These are phyloP conservation scores for Pristionchus mayeri DNA, from an alignment of 2,888 invertebrate genomes.

Conservation along the genomic window DNA sequence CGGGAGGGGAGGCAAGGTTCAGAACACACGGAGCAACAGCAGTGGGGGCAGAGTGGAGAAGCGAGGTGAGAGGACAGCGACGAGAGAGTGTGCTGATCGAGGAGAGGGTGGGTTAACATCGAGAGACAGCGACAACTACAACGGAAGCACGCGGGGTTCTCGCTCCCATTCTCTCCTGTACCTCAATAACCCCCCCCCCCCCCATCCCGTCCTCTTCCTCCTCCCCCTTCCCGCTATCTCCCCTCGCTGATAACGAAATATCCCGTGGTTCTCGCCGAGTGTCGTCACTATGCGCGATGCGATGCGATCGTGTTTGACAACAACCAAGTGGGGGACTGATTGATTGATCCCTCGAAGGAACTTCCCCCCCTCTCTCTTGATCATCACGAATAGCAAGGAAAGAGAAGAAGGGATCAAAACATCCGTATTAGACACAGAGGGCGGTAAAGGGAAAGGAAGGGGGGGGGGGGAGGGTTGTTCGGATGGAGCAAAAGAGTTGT, in stretches of 20 bases:
- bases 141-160: background rate
- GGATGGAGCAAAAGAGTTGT: constrained; percentile 15
- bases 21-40: background rate
- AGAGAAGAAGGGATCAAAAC: background rate
- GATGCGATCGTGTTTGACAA: too few species aligned
- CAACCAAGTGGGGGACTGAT: background rate
- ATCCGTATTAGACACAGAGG: background rate
- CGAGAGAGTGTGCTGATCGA: background rate
- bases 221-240: background rate
- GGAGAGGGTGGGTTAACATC: background rate
- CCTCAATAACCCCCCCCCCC: background rate
- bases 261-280: background rate
- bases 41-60: background rate
- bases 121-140: background rate
- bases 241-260: constrained; percentile 3
- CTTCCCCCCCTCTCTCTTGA: too few species aligned
- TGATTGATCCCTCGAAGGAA: too few species aligned
- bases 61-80: background rate
- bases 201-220: background rate
- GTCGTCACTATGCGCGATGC: constrained; percentile 13
- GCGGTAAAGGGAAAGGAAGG: background rate
- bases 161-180: background rate
- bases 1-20: too few species aligned
- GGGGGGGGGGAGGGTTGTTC: background rate
- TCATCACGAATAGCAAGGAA: too few species aligned